A percentile compares a stretch with the other conserved stretches of the same genome.
Evolutionary conservation across 1,140 invertebrate species (phyloP).

Genomic region (Ylistrum balloti): DNA sequence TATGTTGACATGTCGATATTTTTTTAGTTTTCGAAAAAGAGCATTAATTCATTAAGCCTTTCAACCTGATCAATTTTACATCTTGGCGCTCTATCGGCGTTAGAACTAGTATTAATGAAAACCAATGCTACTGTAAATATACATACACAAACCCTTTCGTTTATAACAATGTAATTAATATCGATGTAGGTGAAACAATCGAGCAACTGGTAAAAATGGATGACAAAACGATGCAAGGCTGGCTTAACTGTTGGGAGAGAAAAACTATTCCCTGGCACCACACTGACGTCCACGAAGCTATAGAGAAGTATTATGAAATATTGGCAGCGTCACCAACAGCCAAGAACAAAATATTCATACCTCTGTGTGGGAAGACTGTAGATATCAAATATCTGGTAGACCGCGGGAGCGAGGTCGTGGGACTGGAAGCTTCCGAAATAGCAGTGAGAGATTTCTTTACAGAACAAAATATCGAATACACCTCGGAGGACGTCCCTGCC

Average conservation of each 20-base stretch:
- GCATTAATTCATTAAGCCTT: too few species aligned
- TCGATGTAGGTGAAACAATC: too few species aligned
- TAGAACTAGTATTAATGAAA: too few species aligned
- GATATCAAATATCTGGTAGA: conserved; percentile 43
- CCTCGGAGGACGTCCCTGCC: background rate
- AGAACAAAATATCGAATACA: conserved; percentile 35
- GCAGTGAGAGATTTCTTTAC: conserved; percentile 45
- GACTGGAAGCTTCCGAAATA: conserved; percentile 42
- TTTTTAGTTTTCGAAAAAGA: too few species aligned
- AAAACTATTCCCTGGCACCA: background rate
- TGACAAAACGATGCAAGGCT: background rate
- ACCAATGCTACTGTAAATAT: too few species aligned
- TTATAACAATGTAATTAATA: too few species aligned
- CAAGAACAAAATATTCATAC: conserved; percentile 45
- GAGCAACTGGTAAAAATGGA: background rate
- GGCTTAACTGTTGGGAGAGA: background rate
- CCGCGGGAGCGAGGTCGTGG: conserved; percentile 6
- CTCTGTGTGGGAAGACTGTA: conserved; percentile 43
- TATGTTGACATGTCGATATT: too few species aligned
- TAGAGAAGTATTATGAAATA: background rate
- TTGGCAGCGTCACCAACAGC: conserved; percentile 27
- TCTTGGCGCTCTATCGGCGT: too few species aligned
- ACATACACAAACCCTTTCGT: too few species aligned
- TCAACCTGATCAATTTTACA: too few species aligned
- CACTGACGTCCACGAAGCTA: background rate